phyloP scores from a whole-genome alignment of 2,797 vertebrate genomes.

The Pelochelys cantorii region DNA sequence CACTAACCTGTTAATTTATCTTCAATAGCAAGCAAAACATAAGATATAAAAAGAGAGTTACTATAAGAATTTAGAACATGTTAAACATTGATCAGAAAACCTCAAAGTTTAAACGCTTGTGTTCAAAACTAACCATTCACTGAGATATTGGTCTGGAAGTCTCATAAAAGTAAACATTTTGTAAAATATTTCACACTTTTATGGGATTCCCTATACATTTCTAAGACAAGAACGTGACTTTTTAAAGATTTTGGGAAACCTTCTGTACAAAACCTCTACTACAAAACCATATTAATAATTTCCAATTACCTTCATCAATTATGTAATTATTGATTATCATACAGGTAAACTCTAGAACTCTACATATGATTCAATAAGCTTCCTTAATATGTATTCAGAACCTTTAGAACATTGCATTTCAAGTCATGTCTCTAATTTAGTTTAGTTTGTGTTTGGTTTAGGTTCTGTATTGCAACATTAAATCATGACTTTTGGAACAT shows the following conservation, averaged over 20 bases:
- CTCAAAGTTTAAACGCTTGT: background rate
- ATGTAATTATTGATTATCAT: background rate
- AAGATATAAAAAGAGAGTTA: constrained; percentile 66
- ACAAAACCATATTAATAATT: background rate
- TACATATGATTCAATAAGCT: background rate
- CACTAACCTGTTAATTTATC: constrained; percentile 70
- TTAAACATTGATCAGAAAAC: background rate
- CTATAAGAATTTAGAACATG: constrained; percentile 57
- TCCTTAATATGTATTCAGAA: background rate
- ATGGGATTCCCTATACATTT: constrained; percentile 1
- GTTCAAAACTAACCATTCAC: constrained; percentile 12
- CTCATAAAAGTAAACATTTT: constrained; percentile 50
- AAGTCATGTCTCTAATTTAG: background rate
- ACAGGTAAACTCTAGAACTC: background rate
- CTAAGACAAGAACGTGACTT: background rate
- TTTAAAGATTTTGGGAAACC: background rate
- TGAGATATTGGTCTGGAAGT: constrained; percentile 67
- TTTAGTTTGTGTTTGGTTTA: background rate
- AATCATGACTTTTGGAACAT: background rate
- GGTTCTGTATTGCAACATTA: background rate
- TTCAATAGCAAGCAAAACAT: constrained; percentile 68
- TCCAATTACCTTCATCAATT: background rate
- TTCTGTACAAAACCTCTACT: background rate
- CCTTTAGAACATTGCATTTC: background rate
- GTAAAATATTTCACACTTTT: constrained; percentile 44